phyloP scores from a whole-genome alignment of 2,797 vertebrate species.

The Rhynchonycteris naso region DNA sequence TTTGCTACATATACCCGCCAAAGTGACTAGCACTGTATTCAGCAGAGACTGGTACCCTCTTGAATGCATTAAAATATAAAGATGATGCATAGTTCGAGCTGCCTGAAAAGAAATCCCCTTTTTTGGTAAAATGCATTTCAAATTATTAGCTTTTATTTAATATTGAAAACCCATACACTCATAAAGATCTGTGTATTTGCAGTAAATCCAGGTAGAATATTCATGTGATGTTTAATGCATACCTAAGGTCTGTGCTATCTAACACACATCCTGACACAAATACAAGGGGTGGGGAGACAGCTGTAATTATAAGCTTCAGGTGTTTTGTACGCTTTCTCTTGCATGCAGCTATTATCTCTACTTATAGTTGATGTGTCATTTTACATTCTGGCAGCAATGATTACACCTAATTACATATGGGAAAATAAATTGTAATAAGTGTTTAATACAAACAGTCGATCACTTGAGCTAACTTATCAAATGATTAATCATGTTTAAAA shows the following conservation, averaged over 20 bases:
- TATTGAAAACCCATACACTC: not conserved
- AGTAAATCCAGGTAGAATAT: conserved; percentile 29
- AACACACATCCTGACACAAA: conserved; percentile 31
- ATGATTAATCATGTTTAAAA: conserved; percentile 63
- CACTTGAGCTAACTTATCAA: conserved; percentile 49
- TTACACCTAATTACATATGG: conserved; percentile 68
- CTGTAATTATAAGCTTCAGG: conserved; percentile 60
- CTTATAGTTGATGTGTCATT: conserved; percentile 55
- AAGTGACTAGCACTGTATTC: not conserved
- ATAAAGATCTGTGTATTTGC: not conserved
- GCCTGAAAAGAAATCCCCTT: not conserved
- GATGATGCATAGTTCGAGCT: not conserved
- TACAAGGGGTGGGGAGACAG: not conserved
- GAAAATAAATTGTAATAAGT: conserved; percentile 72
- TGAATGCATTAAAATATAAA: not conserved
- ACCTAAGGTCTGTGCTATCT: not conserved
- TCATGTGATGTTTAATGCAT: conserved; percentile 27
- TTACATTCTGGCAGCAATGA: conserved; percentile 64
- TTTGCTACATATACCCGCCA: not conserved
- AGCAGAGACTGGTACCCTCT: not conserved
- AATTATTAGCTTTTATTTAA: not conserved
- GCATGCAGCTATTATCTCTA: conserved; percentile 60
- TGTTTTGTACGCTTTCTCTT: conserved; percentile 34
- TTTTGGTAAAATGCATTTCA: not conserved
- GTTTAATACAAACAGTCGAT: conserved; percentile 72